Conservation (phyloP, 2,888 invertebrate genomes). For the Amiota minor region DNA sequence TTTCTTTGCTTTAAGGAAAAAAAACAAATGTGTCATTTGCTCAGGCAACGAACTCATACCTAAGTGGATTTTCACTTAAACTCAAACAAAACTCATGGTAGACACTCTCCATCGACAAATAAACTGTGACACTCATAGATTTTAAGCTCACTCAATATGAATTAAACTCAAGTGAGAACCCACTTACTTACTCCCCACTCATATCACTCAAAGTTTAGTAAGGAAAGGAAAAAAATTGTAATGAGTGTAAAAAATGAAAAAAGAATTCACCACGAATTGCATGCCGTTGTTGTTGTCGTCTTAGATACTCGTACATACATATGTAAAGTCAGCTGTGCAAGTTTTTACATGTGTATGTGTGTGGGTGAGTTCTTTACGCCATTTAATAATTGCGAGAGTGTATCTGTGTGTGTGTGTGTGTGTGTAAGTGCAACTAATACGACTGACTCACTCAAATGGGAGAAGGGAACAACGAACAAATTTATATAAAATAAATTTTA, state of each 20-base stretch:
- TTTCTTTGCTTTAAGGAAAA: too few species aligned
- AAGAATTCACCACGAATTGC: slow-evolving; percentile 25
- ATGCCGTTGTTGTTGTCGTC: neutral
- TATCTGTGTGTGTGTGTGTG: slow-evolving; percentile 36
- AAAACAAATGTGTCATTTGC: too few species aligned
- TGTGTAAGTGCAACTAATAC: slow-evolving; percentile 26
- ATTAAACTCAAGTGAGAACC: too few species aligned
- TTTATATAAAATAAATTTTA: slow-evolving; percentile 11
- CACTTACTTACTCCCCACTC: too few species aligned
- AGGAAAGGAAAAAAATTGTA: neutral
- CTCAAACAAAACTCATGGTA: too few species aligned
- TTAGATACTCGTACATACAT: too few species aligned
- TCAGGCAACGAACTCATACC: too few species aligned
- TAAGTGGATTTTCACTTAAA: too few species aligned
- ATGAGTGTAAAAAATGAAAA: slow-evolving; percentile 1
- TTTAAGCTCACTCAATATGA: too few species aligned
- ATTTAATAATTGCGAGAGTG: neutral
- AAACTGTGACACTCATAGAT: too few species aligned
- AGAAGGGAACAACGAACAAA: neutral
- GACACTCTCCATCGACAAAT: too few species aligned
- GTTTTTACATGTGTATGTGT: slow-evolving; percentile 4
- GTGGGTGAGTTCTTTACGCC: slow-evolving; percentile 14
- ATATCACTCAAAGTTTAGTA: neutral
- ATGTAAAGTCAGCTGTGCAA: too few species aligned
- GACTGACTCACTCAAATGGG: neutral